Evolutionary conservation across 1,140 invertebrate species (phyloP).

Genomic region (Anthonomus grandis): DNA sequence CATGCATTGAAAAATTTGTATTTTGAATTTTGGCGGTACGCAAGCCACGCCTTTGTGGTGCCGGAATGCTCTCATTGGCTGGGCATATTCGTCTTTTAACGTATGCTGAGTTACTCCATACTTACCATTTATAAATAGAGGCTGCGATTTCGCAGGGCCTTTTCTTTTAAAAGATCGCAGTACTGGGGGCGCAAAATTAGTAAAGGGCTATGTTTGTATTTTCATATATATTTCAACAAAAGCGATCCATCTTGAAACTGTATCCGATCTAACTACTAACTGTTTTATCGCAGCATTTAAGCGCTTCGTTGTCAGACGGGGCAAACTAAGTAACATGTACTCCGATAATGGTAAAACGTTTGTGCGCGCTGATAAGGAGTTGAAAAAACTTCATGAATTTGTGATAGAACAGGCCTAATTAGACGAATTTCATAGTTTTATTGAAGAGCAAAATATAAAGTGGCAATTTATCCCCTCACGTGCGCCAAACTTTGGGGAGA

Average conservation of each 20-base stretch:
- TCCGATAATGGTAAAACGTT: conserved; percentile 46
- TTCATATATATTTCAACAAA: conserved; percentile 12
- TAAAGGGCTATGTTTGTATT: not conserved
- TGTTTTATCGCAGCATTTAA: conserved; percentile 35
- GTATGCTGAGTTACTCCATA: not conserved
- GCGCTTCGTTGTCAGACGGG: conserved; percentile 34
- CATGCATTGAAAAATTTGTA: no score
- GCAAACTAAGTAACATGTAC: conserved; percentile 32
- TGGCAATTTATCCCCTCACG: not conserved
- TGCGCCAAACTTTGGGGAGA: not conserved
- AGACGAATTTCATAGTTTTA: not conserved
- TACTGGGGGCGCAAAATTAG: not conserved
- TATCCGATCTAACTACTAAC: conserved; percentile 31
- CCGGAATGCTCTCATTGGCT: no score
- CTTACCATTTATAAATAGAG: not conserved
- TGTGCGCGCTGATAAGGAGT: conserved; percentile 29
- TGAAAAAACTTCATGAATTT: not conserved
- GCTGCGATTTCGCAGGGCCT: no score
- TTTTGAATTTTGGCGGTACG: no score
- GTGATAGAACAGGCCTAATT: not conserved
- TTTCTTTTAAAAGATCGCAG: not conserved
- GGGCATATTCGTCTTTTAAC: no score
- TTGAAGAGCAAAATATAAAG: not conserved
- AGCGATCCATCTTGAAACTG: conserved; percentile 42
- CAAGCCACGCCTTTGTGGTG: no score